phyloP scores from a whole-genome alignment of 2,888 invertebrate genomes.

The Hydrotaea diabolus region DNA sequence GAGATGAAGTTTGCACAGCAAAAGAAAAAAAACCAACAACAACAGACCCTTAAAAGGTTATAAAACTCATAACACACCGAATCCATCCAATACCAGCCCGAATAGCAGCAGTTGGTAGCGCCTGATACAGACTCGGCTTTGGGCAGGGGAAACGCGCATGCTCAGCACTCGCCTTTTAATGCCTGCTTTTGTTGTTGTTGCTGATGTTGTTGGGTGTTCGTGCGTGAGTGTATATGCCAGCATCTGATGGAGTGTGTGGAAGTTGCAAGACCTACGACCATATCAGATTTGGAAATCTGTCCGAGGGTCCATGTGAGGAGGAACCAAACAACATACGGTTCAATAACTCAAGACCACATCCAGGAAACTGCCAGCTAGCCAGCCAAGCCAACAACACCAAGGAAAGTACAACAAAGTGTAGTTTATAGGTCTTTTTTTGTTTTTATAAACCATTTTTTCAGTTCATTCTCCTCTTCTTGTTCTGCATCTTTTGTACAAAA shows the following conservation, averaged over 20 bases:
- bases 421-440: conserved; percentile 22
- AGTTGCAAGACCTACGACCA: conserved; percentile 29
- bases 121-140: background rate
- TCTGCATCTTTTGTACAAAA: conserved; percentile 12
- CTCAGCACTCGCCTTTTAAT: conserved; percentile 18
- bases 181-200: background rate
- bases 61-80: conserved; percentile 39
- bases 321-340: background rate
- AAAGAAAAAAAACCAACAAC: background rate
- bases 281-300: conserved; percentile 26
- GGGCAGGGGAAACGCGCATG: background rate
- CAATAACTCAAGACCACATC: background rate
- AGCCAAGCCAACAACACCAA: conserved; percentile 4
- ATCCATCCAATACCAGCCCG: background rate
- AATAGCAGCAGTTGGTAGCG: conserved; percentile 1
- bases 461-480: background rate
- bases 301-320: background rate
- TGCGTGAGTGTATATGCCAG: background rate
- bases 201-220: background rate
- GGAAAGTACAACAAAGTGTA: conserved; percentile 26
- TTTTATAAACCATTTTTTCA: conserved; percentile 27
- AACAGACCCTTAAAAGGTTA: conserved; percentile 53
- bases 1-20: too few species aligned
- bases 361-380: background rate
- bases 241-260: background rate